Conservation (phyloP, 2,797 vertebrate species). For the Chelmon rostratus region DNA sequence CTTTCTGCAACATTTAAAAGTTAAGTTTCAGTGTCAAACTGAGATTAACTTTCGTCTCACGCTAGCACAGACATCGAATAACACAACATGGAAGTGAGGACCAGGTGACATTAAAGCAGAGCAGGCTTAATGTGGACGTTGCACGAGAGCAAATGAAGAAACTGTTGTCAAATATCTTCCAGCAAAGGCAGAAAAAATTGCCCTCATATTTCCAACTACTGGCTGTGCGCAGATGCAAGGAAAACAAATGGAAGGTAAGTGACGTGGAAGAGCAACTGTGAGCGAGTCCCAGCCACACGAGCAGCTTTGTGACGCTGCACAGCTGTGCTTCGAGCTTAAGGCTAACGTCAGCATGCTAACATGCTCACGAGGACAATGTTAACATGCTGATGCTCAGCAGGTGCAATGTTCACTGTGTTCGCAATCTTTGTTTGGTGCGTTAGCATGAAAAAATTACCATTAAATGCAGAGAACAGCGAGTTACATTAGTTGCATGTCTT, state of each 20-base stretch:
- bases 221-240: neutral
- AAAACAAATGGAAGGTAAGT: neutral
- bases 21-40: constrained; percentile 16
- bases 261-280: neutral
- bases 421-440: too few relatives aligned
- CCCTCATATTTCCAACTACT: neutral
- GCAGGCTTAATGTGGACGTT: constrained; percentile 4
- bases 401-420: neutral
- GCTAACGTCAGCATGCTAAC: constrained; percentile 10
- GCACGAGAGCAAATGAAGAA: neutral
- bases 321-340: neutral
- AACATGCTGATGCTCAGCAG: neutral
- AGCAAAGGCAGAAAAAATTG: neutral
- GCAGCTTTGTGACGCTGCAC: neutral
- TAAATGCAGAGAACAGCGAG: too few relatives aligned
- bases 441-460: too few relatives aligned
- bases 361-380: neutral
- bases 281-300: neutral
- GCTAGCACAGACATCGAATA: neutral
- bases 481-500: too few relatives aligned
- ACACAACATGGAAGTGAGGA: neutral
- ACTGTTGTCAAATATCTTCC: neutral
- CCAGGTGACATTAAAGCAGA: constrained; percentile 18
- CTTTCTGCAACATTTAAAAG: constrained; percentile 10
- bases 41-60: neutral